These are phyloP conservation scores for Vulpes lagopus DNA, from an alignment of 2,113 vertebrate species.

Conservation along the genomic window DNA sequence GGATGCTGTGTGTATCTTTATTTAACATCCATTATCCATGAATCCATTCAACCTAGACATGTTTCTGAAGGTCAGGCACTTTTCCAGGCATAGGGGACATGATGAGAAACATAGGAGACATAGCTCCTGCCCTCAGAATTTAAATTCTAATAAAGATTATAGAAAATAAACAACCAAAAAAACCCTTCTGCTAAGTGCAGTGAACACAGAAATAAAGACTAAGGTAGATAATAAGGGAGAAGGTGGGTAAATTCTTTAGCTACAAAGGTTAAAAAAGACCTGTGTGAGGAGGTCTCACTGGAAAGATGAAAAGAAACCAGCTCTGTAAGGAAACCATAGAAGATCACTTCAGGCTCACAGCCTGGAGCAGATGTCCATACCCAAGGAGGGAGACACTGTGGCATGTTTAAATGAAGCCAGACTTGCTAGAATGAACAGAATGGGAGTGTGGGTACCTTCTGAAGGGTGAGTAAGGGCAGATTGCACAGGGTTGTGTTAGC, in stretches of 20 bases:
- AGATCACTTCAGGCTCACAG: not conserved
- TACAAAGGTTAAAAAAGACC: not conserved
- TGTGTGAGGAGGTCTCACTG: not conserved
- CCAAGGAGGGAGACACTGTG: not conserved
- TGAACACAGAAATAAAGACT: not conserved
- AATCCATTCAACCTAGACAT: not conserved
- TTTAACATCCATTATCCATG: not conserved
- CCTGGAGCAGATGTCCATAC: not conserved
- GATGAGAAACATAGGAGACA: not conserved
- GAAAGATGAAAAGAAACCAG: not conserved
- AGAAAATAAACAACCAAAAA: not conserved
- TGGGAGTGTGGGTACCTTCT: no score
- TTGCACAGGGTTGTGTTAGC: not conserved
- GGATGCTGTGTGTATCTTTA: not conserved
- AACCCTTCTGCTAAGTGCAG: not conserved
- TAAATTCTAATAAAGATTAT: slow-evolving; percentile 42
- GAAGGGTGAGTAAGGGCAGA: not conserved
- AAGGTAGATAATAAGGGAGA: not conserved
- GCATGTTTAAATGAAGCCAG: not conserved
- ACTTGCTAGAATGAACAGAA: not conserved
- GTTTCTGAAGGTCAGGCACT: not conserved
- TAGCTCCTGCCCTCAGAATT: not conserved
- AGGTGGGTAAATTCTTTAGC: not conserved
- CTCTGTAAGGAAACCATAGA: not conserved
- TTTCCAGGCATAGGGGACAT: not conserved